phyloP scores from a whole-genome alignment of 2,797 vertebrate genomes.

The Darevskia nairensis region DNA sequence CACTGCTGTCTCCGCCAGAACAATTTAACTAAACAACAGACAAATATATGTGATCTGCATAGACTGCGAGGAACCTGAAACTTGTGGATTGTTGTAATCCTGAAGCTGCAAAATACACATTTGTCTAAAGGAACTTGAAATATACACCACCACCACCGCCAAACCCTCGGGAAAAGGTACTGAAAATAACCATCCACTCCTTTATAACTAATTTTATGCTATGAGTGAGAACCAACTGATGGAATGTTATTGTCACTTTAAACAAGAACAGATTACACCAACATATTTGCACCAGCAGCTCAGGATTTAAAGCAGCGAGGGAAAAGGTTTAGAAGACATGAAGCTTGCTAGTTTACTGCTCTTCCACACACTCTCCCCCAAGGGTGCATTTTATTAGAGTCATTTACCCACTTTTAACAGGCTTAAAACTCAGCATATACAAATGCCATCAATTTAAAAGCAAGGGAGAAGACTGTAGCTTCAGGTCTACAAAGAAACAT shows the following conservation, averaged over 20 bases:
- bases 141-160: neutral
- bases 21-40: conserved; percentile 31
- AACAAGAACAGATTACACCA: neutral
- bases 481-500: neutral
- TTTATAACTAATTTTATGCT: neutral
- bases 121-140: neutral
- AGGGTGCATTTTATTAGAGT: neutral
- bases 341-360: neutral
- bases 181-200: neutral
- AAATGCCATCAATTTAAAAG: neutral
- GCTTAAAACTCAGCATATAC: neutral
- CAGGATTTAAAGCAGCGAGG: neutral
- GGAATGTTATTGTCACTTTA: neutral
- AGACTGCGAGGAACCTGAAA: neutral
- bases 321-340: neutral
- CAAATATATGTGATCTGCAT: neutral
- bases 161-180: neutral
- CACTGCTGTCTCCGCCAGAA: conserved; percentile 29
- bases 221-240: neutral
- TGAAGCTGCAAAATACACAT: neutral
- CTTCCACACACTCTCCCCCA: neutral
- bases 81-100: neutral
- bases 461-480: neutral
- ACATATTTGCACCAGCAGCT: neutral
- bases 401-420: neutral